Evolutionary conservation across 1,140 invertebrate genomes (phyloP).

Genomic region (Heliconius eleuchia): DNA sequence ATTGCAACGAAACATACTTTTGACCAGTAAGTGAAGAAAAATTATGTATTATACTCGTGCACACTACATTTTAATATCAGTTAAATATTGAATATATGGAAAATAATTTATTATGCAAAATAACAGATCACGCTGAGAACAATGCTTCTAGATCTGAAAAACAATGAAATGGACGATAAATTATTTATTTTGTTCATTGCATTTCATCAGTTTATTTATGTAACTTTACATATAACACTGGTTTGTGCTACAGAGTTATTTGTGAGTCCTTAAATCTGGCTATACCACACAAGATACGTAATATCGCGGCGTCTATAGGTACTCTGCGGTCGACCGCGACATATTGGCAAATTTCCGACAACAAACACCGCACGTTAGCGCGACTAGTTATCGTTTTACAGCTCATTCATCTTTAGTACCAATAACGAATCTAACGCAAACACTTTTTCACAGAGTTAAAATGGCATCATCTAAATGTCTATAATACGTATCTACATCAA

Average conservation of each 20-base stretch:
- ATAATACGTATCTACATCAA: no score
- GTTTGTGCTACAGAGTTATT: conserved; percentile 23
- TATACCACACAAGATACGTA: conserved; percentile 22
- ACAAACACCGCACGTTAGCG: neutral
- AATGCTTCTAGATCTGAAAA: neutral
- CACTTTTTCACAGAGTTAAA: neutral
- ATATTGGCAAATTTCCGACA: conserved; percentile 5
- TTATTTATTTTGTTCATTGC: neutral
- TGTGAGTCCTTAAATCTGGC: conserved; percentile 10
- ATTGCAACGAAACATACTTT: no score
- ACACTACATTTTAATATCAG: neutral
- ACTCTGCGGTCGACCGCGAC: conserved; percentile 9
- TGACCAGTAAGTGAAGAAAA: no score
- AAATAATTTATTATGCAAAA: neutral
- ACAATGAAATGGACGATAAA: neutral
- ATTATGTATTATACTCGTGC: no score
- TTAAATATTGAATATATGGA: neutral
- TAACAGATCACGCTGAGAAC: neutral
- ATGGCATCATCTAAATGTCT: neutral
- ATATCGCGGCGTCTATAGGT: conserved; percentile 9
- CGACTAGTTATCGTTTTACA: neutral
- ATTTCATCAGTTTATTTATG: neutral
- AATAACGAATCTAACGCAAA: no score
- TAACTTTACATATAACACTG: neutral
- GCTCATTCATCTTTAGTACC: neutral